phyloP scores from a whole-genome alignment of 2,888 invertebrate species.

The Mystacides longicornis region DNA sequence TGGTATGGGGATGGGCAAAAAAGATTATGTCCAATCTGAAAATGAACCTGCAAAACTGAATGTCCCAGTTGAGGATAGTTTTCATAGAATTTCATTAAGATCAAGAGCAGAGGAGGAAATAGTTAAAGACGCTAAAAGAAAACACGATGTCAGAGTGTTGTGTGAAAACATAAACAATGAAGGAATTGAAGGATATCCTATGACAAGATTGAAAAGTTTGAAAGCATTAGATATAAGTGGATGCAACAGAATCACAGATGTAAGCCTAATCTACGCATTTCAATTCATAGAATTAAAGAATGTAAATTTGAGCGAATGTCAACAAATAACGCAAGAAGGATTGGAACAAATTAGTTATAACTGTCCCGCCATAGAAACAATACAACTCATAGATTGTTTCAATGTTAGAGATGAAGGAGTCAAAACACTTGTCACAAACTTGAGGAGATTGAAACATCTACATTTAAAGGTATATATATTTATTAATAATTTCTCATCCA shows the following conservation, averaged over 20 bases:
- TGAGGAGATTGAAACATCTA: constrained; percentile 48
- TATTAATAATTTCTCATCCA: no score
- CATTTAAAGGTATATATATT: constrained; percentile 46
- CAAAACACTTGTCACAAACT: constrained; percentile 35
- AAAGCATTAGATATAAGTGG: constrained; percentile 56
- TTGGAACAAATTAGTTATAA: constrained; percentile 55
- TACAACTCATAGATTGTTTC: constrained; percentile 60
- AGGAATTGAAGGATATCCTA: constrained; percentile 44
- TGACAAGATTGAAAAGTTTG: constrained; percentile 49
- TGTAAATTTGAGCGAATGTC: constrained; percentile 60
- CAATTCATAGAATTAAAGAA: constrained; percentile 55
- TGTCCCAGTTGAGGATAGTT: not conserved
- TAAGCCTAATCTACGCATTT: constrained; percentile 61
- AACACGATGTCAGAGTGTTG: constrained; percentile 54
- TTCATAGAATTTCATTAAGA: constrained; percentile 49
- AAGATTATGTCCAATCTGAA: constrained; percentile 27
- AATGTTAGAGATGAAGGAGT: constrained; percentile 59
- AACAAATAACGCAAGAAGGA: constrained; percentile 60
- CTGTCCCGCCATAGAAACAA: constrained; percentile 62
- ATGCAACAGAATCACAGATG: constrained; percentile 65
- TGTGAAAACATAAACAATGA: constrained; percentile 48
- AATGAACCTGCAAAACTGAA: not conserved
- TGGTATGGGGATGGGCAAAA: constrained; percentile 51
- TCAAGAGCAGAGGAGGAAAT: constrained; percentile 64
- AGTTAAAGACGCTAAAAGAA: constrained; percentile 56